Evolutionary conservation across 2,113 vertebrate species (phyloP).

Genomic region (Tetrax tetrax): DNA sequence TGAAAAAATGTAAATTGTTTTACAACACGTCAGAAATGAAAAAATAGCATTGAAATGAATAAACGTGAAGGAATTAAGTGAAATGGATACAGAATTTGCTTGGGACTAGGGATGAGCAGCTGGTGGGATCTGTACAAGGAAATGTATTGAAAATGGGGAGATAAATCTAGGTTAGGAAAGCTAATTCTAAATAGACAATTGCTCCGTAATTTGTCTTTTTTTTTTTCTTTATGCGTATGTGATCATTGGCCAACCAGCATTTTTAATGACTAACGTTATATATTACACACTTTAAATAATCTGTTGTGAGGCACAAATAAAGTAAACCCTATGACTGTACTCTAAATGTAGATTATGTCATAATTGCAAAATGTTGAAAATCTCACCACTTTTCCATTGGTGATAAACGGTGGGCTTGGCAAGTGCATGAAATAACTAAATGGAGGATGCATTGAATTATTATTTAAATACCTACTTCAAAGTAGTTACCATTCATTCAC

Average conservation of each 20-base stretch:
- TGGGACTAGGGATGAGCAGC: background rate
- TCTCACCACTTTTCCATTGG: background rate
- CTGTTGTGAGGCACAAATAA: background rate
- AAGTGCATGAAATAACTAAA: background rate
- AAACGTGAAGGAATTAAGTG: background rate
- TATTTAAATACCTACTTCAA: background rate
- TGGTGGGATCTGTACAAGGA: background rate
- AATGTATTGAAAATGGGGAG: background rate
- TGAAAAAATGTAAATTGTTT: background rate
- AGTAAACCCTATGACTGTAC: background rate
- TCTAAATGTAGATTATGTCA: background rate
- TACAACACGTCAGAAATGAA: background rate
- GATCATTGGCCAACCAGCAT: background rate
- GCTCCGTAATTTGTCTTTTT: background rate
- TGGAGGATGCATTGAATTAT: background rate
- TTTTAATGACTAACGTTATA: background rate
- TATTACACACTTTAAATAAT: background rate
- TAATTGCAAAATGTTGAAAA: background rate
- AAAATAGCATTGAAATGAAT: background rate
- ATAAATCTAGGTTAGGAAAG: background rate
- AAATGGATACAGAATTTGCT: background rate
- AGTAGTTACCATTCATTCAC: background rate
- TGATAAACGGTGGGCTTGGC: background rate
- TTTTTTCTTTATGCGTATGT: background rate
- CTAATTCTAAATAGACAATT: background rate